These are phyloP conservation scores for Drosophila fuyamai DNA, from an alignment of 1,140 invertebrate species.

Conservation along the genomic window DNA sequence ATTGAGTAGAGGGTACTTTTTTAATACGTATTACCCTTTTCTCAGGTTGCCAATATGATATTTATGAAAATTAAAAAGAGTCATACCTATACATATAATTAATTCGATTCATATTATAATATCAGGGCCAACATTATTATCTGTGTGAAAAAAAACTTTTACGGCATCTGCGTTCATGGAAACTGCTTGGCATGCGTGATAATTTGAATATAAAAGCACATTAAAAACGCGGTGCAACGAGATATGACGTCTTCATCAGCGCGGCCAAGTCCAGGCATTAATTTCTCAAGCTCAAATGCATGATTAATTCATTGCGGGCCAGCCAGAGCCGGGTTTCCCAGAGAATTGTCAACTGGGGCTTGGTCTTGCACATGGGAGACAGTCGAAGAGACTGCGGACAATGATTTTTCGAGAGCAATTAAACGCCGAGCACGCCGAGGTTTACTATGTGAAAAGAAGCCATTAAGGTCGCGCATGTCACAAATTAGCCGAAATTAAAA, in stretches of 20 bases:
- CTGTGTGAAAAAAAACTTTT: conserved; percentile 22
- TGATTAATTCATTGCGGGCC: conserved; percentile 62
- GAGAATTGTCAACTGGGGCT: conserved; percentile 64
- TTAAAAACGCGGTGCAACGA: conserved; percentile 51
- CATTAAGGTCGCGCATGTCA: conserved; percentile 80
- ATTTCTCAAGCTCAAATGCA: conserved; percentile 75
- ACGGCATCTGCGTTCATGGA: conserved; percentile 29
- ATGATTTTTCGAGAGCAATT: conserved; percentile 64
- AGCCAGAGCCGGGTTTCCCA: conserved; percentile 32
- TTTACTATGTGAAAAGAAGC: conserved; percentile 82
- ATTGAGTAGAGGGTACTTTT: too few relatives aligned
- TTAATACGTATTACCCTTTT: too few relatives aligned
- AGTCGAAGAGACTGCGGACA: conserved; percentile 5
- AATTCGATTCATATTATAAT: conserved; percentile 2
- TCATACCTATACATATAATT: not conserved
- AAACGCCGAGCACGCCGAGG: conserved; percentile 47
- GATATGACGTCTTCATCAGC: conserved; percentile 49
- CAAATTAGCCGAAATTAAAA: conserved; percentile 81
- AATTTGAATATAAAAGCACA: conserved; percentile 80
- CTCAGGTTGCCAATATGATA: not conserved
- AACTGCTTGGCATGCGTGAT: conserved; percentile 75
- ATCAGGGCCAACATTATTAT: conserved; percentile 6
- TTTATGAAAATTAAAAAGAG: not conserved
- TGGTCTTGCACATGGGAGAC: conserved; percentile 3
- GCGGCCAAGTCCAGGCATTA: conserved; percentile 11